Conservation (phyloP, 2,888 invertebrate genomes). For the Drosophila mayaguana region DNA sequence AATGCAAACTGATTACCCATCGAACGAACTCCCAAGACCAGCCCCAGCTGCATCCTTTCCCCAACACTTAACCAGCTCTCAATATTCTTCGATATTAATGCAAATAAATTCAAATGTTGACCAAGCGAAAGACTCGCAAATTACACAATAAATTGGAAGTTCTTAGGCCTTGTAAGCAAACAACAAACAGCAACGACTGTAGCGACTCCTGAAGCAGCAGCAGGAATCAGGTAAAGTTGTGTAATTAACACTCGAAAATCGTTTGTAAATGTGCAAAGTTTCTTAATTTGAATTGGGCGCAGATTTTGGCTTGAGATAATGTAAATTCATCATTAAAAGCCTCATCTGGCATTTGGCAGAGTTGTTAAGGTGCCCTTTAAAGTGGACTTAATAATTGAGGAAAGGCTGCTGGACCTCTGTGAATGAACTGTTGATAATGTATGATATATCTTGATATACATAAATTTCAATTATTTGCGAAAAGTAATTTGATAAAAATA, state of each 20-base stretch:
- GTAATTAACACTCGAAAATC: constrained; percentile 6
- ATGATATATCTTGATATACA: not conserved
- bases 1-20: constrained; percentile 41
- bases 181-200: not conserved
- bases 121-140: constrained; percentile 25
- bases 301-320: not conserved
- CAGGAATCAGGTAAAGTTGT: not conserved
- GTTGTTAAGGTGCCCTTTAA: not conserved
- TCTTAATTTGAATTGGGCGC: not conserved
- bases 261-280: constrained; percentile 2
- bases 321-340: not conserved
- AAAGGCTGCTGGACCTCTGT: no score
- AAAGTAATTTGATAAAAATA: no score
- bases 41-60: not conserved
- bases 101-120: constrained; percentile 31
- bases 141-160: constrained; percentile 17
- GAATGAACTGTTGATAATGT: not conserved
- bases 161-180: not conserved
- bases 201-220: not conserved
- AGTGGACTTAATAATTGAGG: not conserved
- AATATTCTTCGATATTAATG: constrained; percentile 20
- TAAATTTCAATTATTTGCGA: not conserved
- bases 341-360: not conserved
- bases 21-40: not conserved
- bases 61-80: not conserved